These are phyloP conservation scores for Neoniphon sammara DNA, from an alignment of 2,797 vertebrate genomes.

Conservation along the genomic window DNA sequence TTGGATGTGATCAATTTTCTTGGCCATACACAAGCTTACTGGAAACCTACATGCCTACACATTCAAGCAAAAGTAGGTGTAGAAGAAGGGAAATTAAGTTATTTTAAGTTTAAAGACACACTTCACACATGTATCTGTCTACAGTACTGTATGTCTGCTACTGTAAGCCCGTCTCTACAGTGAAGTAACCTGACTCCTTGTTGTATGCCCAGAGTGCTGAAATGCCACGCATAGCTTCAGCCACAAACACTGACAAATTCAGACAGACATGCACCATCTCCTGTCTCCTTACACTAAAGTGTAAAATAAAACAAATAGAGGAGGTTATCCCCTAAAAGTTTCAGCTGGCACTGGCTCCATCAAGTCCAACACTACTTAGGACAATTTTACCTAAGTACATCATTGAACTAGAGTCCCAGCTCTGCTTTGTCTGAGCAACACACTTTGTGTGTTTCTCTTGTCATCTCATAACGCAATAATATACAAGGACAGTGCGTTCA, in stretches of 20 bases:
- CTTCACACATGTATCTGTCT: conserved; percentile 46
- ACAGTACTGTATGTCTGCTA: neutral
- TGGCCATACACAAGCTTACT: neutral
- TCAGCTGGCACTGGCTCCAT: conserved; percentile 55
- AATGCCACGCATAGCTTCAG: conserved; percentile 71
- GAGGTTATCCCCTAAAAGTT: conserved; percentile 75
- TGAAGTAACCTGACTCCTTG: conserved; percentile 71
- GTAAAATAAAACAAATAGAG: conserved; percentile 72
- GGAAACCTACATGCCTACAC: conserved; percentile 16
- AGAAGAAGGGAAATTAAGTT: conserved; percentile 31
- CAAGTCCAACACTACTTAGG: conserved; percentile 62
- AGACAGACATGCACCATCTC: conserved; percentile 49
- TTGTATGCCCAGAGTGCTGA: conserved; percentile 73
- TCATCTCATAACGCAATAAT: conserved; percentile 11
- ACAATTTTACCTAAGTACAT: conserved; percentile 61
- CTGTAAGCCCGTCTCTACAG: conserved; percentile 51
- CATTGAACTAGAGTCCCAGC: conserved; percentile 56
- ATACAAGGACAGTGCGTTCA: conserved; percentile 34
- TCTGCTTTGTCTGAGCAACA: conserved; percentile 49
- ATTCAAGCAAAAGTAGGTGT: conserved; percentile 13
- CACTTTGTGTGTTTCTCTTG: conserved; percentile 49
- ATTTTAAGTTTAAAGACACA: conserved; percentile 44
- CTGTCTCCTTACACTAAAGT: conserved; percentile 74
- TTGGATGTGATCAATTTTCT: neutral
- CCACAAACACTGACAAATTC: conserved; percentile 63